A percentile compares a stretch with the other conserved stretches of the same genome.
Evolutionary conservation across 2,113 vertebrate species (phyloP).

Genomic region (Odobenus rosmarus): DNA sequence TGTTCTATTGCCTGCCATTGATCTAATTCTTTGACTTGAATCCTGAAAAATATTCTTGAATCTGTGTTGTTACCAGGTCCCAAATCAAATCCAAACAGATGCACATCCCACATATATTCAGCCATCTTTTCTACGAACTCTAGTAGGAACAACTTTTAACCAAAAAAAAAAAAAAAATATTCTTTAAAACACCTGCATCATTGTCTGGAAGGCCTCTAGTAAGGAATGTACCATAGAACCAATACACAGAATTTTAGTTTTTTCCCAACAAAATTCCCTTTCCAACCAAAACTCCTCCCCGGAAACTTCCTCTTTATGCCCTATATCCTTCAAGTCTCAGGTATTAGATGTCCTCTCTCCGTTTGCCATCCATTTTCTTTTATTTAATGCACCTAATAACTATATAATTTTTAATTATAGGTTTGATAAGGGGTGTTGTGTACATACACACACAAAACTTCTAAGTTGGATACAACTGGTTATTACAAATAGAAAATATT

Average conservation of each 20-base stretch:
- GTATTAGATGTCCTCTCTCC: not conserved
- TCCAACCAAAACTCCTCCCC: not conserved
- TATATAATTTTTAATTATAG: not conserved
- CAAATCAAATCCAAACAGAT: slow-evolving; percentile 13
- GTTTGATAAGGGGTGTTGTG: not conserved
- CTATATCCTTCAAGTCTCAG: not conserved
- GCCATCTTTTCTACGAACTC: not conserved
- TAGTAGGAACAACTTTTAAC: not conserved
- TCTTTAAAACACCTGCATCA: not conserved
- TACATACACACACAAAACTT: not conserved
- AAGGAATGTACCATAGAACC: not conserved
- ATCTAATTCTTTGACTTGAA: slow-evolving; percentile 3
- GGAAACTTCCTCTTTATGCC: not conserved
- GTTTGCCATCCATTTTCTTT: not conserved
- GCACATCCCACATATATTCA: not conserved
- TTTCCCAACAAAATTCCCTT: not conserved
- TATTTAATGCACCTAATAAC: not conserved
- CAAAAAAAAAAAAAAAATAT: not conserved
- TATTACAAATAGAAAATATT: not conserved
- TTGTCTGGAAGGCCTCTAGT: not conserved
- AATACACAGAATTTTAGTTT: not conserved
- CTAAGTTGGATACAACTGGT: not conserved
- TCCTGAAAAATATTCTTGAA: not conserved
- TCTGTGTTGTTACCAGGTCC: not conserved
- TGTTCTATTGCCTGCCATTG: not conserved